A percentile compares a stretch with the other conserved stretches of the same genome.
Evolutionary conservation across 2,113 vertebrate species (phyloP).

Genomic region (Oncorhynchus nerka): DNA sequence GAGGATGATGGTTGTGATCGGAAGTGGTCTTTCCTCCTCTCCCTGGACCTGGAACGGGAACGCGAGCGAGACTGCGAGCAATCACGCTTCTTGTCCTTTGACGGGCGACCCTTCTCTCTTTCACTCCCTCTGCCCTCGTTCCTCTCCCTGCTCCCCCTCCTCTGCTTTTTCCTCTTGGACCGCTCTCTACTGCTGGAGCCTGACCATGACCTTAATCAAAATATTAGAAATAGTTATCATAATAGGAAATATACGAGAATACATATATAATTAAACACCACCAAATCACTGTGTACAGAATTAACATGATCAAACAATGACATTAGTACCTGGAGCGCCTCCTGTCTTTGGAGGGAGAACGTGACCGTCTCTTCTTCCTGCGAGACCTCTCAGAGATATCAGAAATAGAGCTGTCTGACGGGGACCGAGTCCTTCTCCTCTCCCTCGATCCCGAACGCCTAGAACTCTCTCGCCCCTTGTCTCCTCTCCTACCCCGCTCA

Average conservation of each 20-base stretch:
- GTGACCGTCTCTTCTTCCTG: constrained; percentile 60
- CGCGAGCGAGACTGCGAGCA: constrained; percentile 55
- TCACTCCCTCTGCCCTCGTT: constrained; percentile 62
- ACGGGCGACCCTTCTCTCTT: constrained; percentile 32
- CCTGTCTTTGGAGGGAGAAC: constrained; percentile 52
- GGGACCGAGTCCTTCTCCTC: constrained; percentile 66
- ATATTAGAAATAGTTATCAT: constrained; percentile 16
- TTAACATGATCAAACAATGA: background rate
- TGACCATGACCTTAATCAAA: constrained; percentile 60
- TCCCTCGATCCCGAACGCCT: constrained; percentile 70
- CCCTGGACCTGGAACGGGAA: constrained; percentile 68
- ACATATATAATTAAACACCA: too few species aligned
- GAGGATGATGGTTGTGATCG: constrained; percentile 50
- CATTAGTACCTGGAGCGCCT: constrained; percentile 49
- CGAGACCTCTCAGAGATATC: constrained; percentile 62
- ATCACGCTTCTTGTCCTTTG: constrained; percentile 62
- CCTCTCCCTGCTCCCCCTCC: constrained; percentile 65
- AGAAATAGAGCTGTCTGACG: constrained; percentile 72
- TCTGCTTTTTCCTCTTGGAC: constrained; percentile 64
- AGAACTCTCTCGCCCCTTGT: constrained; percentile 49
- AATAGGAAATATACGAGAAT: background rate
- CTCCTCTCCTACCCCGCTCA: constrained; percentile 46
- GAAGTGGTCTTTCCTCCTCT: constrained; percentile 70
- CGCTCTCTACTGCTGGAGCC: constrained; percentile 77
- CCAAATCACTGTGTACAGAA: background rate